Base-by-base conservation (phyloP, 2,888 invertebrate genomes). In the Diadegma fenestrale region DNA sequence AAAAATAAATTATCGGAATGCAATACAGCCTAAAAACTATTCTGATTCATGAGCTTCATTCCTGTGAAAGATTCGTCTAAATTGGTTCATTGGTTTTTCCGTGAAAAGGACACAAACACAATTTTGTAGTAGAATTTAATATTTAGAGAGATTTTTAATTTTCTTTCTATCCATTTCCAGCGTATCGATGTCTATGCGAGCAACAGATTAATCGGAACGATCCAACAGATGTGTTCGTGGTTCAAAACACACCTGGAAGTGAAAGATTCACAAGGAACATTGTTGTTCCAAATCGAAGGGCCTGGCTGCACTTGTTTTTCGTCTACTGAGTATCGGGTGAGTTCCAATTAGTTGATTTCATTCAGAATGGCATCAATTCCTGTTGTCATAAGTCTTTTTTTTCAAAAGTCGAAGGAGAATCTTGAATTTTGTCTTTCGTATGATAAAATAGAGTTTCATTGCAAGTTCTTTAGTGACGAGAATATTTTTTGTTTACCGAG, bases 261-360 rank as follows among this genome's bases (percentile, higher is more conserved):
- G 87, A 96, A 97, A 89, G 96, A 98, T 94, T 96, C 96, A 0
- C 94, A 95, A 26, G 97, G 97, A 1, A 96, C 97, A 76, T 95
- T 95, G 0, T 97, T 98, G 17, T 94, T 98, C 10, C 95, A 95
- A 87, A 97, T 98, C 89, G 96, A 97, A 93, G 98, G 98, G 0
- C 98, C 98, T 0, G 92, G 97, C 71, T 98, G 97, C 80, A 98
- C 97, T 93, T 98, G 97, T 17, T 97, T 97, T 92, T 82, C 79
- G 19, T 10, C 48, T 33, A 30, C 26, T 17, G 97, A 97, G 92
- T 98, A 98, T 91, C 95, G 97, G 94, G 97, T 97, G 88, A 95
- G 94, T 87, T 68, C 26, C 26, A 6, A 7, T 7, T 54, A 41
- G 41, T 41, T 17, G 19, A 10, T 7, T 54, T 5, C 2, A 41